Evolutionary conservation across 2,888 invertebrate genomes (phyloP).

Genomic region (Limnephilus auricula): DNA sequence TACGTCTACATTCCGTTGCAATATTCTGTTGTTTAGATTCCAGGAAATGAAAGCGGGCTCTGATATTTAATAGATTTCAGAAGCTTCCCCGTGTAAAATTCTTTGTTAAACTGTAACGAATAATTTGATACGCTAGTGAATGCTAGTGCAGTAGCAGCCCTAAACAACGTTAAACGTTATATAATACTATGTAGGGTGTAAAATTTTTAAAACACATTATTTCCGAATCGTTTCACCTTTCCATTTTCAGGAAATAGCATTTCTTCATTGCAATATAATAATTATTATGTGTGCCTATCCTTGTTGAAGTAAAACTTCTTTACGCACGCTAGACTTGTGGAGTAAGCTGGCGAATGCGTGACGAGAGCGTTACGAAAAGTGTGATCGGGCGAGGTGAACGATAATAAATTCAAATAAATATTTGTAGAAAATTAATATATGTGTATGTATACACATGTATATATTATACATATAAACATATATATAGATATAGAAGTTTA

Average conservation of each 20-base stretch:
- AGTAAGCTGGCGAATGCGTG: too few species aligned
- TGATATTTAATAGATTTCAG: not conserved
- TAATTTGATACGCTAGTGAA: not conserved
- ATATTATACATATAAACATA: too few species aligned
- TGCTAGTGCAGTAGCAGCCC: conserved; percentile 16
- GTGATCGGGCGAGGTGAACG: too few species aligned
- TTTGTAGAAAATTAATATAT: too few species aligned
- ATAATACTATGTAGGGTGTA: conserved; percentile 38
- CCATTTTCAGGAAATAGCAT: not conserved
- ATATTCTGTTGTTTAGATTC: too few species aligned
- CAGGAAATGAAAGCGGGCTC: not conserved
- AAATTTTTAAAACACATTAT: conserved; percentile 31
- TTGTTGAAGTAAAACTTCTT: too few species aligned
- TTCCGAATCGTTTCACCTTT: conserved; percentile 16
- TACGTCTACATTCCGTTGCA: too few species aligned
- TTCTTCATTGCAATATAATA: not conserved
- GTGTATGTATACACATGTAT: too few species aligned
- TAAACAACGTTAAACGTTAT: not conserved
- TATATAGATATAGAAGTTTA: too few species aligned
- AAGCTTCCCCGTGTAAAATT: not conserved
- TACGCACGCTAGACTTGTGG: too few species aligned
- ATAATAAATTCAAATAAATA: too few species aligned
- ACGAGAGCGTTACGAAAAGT: too few species aligned
- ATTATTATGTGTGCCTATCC: not conserved
- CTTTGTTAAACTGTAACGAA: not conserved